Base-by-base conservation (phyloP, 2,797 vertebrate genomes). In the Toxotes lorentzi region DNA sequence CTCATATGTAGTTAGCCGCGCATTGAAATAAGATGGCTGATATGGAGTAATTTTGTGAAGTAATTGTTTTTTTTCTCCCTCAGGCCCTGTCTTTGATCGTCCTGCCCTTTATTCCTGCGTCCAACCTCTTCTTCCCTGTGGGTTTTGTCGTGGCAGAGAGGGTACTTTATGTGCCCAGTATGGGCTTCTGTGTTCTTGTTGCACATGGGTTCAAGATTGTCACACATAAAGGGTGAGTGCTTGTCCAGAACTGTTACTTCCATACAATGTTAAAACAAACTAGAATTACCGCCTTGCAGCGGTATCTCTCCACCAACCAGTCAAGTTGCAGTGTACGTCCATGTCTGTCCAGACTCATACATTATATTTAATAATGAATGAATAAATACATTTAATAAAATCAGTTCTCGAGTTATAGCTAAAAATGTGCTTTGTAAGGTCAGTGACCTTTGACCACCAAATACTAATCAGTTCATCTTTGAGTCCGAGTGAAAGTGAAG, bases 41-140 rank as follows among this genome's bases (percentile, higher is more conserved):
- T 14, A 3, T 45, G 6, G 11, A 67, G 19, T 30, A 2, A 30
- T 30, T 30, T 30, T 30, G 3, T 32, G 2, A 7, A 10, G 14
- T 69, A 0, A 8, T n/a, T 69, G 27, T 80, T 24, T 0, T 83
- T 12, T 67, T 78, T 91, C 48, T 69, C 54, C 27, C 62, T 24
- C 92, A 99, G 98, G 98, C 97, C 16, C 95, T 99, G 78, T 98
- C 96, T 90, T 94, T 99, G 89, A 97, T 99, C 34, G 95, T 96
- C 32, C 94, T 99, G 21, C 98, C 98, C 23, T 99, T 99, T 76
- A 96, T 99, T 89, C 98, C 98, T 63, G 98, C 98, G 0, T 99
- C 97, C 78, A 99, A 99, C 86, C 96, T 99, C 71, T 99, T 99
- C 94, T 99, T 99, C 78, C 98, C 98, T 0, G 98, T 99, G 94